Conservation (phyloP, 1,140 invertebrate species). For the Batillaria attramentaria region DNA sequence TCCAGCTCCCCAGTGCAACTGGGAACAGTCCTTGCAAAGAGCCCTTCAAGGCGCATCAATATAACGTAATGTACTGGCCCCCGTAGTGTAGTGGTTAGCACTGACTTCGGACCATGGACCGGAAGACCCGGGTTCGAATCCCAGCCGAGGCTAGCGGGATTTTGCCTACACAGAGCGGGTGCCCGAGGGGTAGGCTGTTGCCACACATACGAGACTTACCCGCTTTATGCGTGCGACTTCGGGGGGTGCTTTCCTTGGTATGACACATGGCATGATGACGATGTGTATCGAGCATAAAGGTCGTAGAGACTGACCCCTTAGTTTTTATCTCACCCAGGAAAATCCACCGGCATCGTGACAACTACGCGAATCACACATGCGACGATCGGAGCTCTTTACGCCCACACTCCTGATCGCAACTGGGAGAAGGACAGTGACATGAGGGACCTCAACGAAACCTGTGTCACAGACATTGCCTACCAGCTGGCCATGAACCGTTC, state of each 20-base stretch:
- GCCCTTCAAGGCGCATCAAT: background rate
- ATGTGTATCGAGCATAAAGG: background rate
- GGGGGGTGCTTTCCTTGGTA: too few species aligned
- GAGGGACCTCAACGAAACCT: slow-evolving; percentile 60
- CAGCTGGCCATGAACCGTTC: slow-evolving; percentile 64
- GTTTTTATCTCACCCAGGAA: slow-evolving; percentile 73
- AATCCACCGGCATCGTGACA: slow-evolving; percentile 90
- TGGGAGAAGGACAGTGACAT: slow-evolving; percentile 68
- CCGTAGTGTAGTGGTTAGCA: too few species aligned
- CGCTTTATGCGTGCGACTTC: too few species aligned
- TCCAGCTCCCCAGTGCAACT: background rate
- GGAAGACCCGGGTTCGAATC: too few species aligned
- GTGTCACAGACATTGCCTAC: slow-evolving; percentile 71
- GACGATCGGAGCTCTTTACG: slow-evolving; percentile 89
- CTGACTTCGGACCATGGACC: too few species aligned
- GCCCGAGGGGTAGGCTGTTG: background rate
- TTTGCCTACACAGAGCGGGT: background rate
- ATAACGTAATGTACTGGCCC: too few species aligned
- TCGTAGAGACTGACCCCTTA: background rate
- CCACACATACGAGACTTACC: too few species aligned
- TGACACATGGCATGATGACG: background rate
- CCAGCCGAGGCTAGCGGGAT: too few species aligned
- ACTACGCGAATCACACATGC: slow-evolving; percentile 93
- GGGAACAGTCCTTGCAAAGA: background rate
- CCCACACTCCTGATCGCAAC: slow-evolving; percentile 77